Base-by-base conservation (phyloP, 2,113 vertebrate genomes). In the Upupa epops region DNA sequence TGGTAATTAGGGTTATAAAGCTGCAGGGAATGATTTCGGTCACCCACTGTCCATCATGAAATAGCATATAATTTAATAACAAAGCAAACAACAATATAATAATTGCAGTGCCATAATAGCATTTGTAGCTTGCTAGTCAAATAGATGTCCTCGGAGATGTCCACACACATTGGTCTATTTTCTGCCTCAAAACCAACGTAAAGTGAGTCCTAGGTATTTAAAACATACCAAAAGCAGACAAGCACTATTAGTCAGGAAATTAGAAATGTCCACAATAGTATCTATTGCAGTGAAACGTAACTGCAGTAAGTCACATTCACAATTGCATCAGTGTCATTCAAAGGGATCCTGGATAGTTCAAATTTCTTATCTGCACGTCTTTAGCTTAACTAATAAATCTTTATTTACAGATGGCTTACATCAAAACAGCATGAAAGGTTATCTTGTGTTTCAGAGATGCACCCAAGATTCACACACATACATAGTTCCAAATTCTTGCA, bases 31-130 rank as follows among this genome's bases (percentile, higher is more conserved):
- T 48, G 8, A 86, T 86, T 91, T 95, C 85, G 51, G 22, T 66
- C 91, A 79, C 46, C 45, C 72, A 71, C 34, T 83, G 69, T 36
- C 76, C 56, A 88, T 71, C 49, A 59, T n/a, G 60, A 54, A 82
- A 79, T 49, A 89, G 68, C 49, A 40, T 37, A 19, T 32, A 71
- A 94, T 88, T 94, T 80, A 83, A 78, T 74, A 92, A 71, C 58
- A 83, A 90, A 89, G 61, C 51, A 91, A 92, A 78, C 13, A 64
- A 79, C 40, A 37, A 80, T 9, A 29, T 28, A 52, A 22, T 64
- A 82, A 89, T 37, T 36, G 40, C 51, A 79, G 36, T 0, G 2
- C n/a, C 76, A 83, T 40, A 71, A 21, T 8, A 68, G 25, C 31
- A 76, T 37, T 91, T 68, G 54, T 28, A 81, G 20, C 58, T 59